Conservation (phyloP, 2,888 invertebrate species). For the Phyllotreta cruciferae region DNA sequence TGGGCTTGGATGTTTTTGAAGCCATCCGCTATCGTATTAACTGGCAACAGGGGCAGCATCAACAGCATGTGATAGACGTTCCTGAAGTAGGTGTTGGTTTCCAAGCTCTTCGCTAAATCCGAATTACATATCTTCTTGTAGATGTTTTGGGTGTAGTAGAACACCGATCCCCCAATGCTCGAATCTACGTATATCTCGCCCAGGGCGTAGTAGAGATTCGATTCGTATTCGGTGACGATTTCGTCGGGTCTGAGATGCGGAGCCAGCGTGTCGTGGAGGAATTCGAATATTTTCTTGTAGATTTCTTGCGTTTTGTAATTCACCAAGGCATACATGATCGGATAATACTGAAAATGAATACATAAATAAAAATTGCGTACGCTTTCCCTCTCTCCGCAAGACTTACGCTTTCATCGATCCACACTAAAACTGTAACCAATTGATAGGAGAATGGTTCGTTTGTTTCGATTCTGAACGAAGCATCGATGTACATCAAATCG, state of each 20-base stretch:
- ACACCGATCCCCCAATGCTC: constrained; percentile 56
- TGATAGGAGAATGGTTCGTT: constrained; percentile 53
- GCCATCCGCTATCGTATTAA: constrained; percentile 56
- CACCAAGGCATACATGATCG: constrained; percentile 53
- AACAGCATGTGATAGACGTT: constrained; percentile 57
- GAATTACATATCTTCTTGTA: constrained; percentile 56
- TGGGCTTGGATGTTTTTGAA: constrained; percentile 54
- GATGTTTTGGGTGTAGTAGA: constrained; percentile 56
- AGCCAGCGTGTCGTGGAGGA: constrained; percentile 51
- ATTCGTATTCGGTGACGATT: constrained; percentile 58
- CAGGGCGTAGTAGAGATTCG: constrained; percentile 55
- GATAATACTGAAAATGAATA: constrained; percentile 52
- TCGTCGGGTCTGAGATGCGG: constrained; percentile 53
- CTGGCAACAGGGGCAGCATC: constrained; percentile 57
- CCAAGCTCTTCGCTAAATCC: constrained; percentile 52
- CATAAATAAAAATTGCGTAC: constrained; percentile 6
- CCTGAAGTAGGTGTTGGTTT: constrained; percentile 54
- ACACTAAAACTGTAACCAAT: constrained; percentile 54
- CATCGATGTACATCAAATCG: constrained; percentile 56
- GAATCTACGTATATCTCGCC: constrained; percentile 55
- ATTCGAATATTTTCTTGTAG: constrained; percentile 53
- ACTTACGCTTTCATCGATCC: constrained; percentile 56
- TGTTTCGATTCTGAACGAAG: constrained; percentile 55
- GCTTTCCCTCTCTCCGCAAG: too few species aligned
- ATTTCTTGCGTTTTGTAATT: constrained; percentile 53